Evolutionary conservation across 2,888 invertebrate species (phyloP).

Genomic region (Phengaris arion): DNA sequence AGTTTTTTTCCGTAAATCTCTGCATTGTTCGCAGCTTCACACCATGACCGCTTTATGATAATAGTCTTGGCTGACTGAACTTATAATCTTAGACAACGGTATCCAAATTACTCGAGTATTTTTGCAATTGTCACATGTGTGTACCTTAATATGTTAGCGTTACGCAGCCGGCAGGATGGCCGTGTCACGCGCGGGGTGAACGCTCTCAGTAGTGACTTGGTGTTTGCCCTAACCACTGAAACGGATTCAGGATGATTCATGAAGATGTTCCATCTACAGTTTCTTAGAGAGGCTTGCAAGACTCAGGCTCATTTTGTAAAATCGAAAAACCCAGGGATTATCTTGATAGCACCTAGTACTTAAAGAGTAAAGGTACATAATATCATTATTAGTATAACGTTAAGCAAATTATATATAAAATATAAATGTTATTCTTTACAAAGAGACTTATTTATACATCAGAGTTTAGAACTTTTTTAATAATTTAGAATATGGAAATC

Average conservation of each 20-base stretch:
- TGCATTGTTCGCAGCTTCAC: not conserved
- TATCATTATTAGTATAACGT: no score
- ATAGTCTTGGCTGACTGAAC: slow-evolving; percentile 8
- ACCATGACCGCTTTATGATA: not conserved
- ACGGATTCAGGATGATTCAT: slow-evolving; percentile 27
- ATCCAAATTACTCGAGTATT: slow-evolving; percentile 3
- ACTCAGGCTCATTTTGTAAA: not conserved
- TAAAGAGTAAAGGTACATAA: no score
- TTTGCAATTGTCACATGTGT: slow-evolving; percentile 9
- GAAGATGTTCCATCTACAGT: not conserved
- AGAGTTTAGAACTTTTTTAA: no score
- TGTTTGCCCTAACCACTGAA: slow-evolving; percentile 39
- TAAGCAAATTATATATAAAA: no score
- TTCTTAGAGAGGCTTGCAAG: not conserved
- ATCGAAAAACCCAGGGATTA: not conserved
- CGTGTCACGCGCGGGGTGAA: slow-evolving; percentile 69
- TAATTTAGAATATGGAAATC: no score
- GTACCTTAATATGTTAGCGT: slow-evolving; percentile 46
- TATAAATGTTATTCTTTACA: no score
- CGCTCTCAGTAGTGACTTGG: slow-evolving; percentile 59
- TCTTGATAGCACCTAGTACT: no score
- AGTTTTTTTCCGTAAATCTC: not conserved
- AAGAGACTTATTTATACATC: no score
- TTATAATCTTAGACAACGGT: slow-evolving; percentile 10
- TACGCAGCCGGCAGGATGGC: slow-evolving; percentile 50